Base-by-base conservation (phyloP, 2,113 vertebrate species). In the Porphyrio hochstetteri region DNA sequence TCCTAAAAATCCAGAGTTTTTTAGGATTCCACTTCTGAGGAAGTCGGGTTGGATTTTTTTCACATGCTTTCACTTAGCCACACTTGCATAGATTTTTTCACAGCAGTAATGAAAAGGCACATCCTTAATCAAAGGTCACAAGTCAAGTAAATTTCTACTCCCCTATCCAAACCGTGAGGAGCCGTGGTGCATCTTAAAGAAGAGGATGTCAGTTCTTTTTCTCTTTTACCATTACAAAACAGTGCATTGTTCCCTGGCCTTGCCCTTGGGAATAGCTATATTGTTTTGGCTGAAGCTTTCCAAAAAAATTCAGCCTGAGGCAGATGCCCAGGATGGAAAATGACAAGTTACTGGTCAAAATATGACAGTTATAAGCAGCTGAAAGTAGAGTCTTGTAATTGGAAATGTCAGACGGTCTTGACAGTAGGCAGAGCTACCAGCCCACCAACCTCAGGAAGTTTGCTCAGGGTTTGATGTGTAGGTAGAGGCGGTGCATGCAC, bases 281-380 rank as follows among this genome's bases (percentile, higher is more conserved):
- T 92, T 96, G 94, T 97, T 96, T 96, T 95, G 96, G 93, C 96
- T 93, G 93, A 94, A 96, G 86, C 86, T 82, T 95, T 96, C 92
- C 7, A 93, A 95, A 96, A 97, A 95, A 79, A 89, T 67, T 92
- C 91, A 93, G 93, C 88, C 93, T 82, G 77, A 69, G 80, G 92
- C 93, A 97, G 96, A 97, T 95, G 96, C 86, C 93, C 86, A 76
- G 92, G 77, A 94, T 96, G 88, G 92, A 94, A 96, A 95, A 96
- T 96, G 96, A 96, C 95, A 97, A 93, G 93, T 84, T 94, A 91
- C 88, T 96, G 96, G 96, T 96, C 93, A 96, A 96, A 96, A 96
- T 94, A 93, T 95, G 95, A 96, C 93, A 95, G 95, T 96, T 96
- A 93, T 94, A 97, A 96, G 80, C 96, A 96, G 88, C 88, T 95